These are phyloP conservation scores for Volucella bombylans DNA, from an alignment of 2,888 invertebrate species.

Conservation along the genomic window DNA sequence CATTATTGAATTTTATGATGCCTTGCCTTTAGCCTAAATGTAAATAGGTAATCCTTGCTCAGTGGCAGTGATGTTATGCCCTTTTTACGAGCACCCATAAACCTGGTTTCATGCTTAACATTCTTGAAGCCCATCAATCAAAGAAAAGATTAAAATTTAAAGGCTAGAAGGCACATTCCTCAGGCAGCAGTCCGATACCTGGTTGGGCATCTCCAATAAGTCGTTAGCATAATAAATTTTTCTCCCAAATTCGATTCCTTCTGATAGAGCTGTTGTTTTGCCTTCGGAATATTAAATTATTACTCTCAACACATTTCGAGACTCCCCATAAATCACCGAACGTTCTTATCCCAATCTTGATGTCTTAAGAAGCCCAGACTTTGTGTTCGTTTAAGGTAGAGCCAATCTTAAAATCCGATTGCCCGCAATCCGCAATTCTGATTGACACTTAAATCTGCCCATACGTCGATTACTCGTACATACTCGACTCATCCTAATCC, in stretches of 20 bases:
- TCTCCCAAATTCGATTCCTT: not conserved
- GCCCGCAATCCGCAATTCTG: constrained; percentile 35
- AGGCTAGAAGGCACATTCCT: too few species aligned
- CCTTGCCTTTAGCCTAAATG: too few species aligned
- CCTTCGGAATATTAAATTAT: not conserved
- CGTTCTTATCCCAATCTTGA: constrained; percentile 3
- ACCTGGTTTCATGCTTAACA: too few species aligned
- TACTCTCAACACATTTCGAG: constrained; percentile 35
- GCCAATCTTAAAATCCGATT: constrained; percentile 1
- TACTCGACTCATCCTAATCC: not conserved
- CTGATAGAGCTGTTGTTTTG: constrained; percentile 44
- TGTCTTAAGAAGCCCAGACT: constrained; percentile 6
- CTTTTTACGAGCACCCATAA: too few species aligned
- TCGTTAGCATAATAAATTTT: not conserved
- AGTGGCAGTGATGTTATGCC: too few species aligned
- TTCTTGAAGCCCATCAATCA: not conserved
- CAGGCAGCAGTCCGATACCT: too few species aligned
- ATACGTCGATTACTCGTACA: constrained; percentile 9
- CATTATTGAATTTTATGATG: too few species aligned
- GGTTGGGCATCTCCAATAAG: not conserved
- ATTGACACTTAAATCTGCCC: constrained; percentile 46
- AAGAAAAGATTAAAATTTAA: too few species aligned
- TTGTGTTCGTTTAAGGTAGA: not conserved
- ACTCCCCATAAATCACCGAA: constrained; percentile 40
- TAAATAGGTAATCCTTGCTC: too few species aligned